Evolutionary conservation across 2,113 vertebrate genomes (phyloP).

Genomic region (Notothenia coriiceps): DNA sequence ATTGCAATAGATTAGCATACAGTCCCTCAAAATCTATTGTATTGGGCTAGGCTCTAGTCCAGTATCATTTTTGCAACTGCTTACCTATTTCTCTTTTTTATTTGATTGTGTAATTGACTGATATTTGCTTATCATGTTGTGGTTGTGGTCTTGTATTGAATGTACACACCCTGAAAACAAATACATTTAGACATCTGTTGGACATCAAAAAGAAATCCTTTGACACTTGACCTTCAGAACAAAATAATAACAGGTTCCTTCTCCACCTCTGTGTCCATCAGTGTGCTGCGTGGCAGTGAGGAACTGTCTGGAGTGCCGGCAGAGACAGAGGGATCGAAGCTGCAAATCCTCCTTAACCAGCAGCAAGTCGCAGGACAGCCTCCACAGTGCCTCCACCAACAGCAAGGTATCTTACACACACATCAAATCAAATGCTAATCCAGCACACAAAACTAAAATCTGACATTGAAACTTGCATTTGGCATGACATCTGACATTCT

Average conservation of each 20-base stretch:
- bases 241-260: constrained; percentile 34
- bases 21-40: neutral
- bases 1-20: neutral
- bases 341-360: constrained; percentile 89
- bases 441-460: neutral
- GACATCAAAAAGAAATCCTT: neutral
- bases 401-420: constrained; percentile 87
- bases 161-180: neutral
- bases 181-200: neutral
- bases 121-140: neutral
- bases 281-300: constrained; percentile 98
- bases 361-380: constrained; percentile 92
- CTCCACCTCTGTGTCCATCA: constrained; percentile 59
- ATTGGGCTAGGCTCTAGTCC: too few species aligned
- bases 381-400: constrained; percentile 86
- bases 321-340: constrained; percentile 94
- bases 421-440: neutral
- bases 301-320: constrained; percentile 97
- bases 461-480: constrained; percentile 30
- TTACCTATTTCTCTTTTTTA: too few species aligned
- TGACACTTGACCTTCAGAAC: neutral
- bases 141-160: neutral
- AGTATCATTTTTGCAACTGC: too few species aligned
- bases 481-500: constrained; percentile 22
- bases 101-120: too few species aligned